These are phyloP conservation scores for Leptopilina drosophilae DNA, from an alignment of 2,888 invertebrate genomes.

Conservation along the genomic window DNA sequence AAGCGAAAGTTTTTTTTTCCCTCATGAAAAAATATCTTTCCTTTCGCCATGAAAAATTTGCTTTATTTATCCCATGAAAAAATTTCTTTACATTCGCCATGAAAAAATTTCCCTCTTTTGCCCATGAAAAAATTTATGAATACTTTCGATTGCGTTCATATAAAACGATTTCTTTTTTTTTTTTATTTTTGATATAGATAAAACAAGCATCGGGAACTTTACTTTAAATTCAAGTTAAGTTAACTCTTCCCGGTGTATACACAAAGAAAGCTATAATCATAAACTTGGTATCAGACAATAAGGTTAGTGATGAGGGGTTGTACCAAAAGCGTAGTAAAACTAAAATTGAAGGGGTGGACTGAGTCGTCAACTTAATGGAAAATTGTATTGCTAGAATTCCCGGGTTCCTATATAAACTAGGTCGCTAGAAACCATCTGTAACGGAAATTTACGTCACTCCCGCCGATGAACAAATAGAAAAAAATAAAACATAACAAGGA, in stretches of 20 bases:
- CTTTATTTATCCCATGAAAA: too few relatives aligned
- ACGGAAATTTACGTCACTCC: conserved; percentile 35
- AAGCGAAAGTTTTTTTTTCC: too few relatives aligned
- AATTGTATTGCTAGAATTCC: conserved; percentile 28
- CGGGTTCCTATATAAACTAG: not conserved
- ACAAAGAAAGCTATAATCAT: conserved; percentile 13
- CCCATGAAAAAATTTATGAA: too few relatives aligned
- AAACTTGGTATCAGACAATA: conserved; percentile 35
- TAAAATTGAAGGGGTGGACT: conserved; percentile 36
- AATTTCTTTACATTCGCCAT: too few relatives aligned
- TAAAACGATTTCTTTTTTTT: too few relatives aligned
- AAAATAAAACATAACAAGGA: not conserved
- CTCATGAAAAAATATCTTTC: too few relatives aligned
- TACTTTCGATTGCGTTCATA: too few relatives aligned
- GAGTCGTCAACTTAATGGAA: not conserved
- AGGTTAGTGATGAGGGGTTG: conserved; percentile 40
- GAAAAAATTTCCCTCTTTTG: too few relatives aligned
- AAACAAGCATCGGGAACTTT: too few relatives aligned
- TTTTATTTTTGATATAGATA: too few relatives aligned
- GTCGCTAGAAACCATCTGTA: conserved; percentile 33
- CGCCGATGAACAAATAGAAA: not conserved
- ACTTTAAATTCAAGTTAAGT: conserved; percentile 12
- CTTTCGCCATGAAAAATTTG: too few relatives aligned
- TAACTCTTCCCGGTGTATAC: conserved; percentile 6
- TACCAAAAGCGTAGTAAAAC: conserved; percentile 31